Percentiles rank a stretch among this genome's conserved stretches.
Evolutionary conservation across 2,888 invertebrate species (phyloP).

Genomic region (Ectobius pallidus): DNA sequence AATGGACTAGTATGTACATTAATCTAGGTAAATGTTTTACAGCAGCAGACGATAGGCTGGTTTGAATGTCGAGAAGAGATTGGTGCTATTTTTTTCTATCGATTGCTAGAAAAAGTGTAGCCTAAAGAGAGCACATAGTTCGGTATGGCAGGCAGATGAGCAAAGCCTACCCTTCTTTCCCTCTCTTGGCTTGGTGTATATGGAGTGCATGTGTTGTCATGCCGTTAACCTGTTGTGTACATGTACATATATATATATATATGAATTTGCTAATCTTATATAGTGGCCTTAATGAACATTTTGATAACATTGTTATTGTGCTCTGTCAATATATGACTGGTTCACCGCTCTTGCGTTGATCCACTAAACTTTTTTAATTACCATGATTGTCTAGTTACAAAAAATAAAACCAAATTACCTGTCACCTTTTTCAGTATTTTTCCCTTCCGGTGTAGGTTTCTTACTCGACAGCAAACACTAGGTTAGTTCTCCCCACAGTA

Average conservation of each 20-base stretch:
- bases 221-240: constrained; percentile 12
- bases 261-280: constrained; percentile 40
- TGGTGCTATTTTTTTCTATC: constrained; percentile 36
- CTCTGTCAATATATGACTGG: constrained; percentile 26
- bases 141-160: background rate
- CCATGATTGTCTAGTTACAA: background rate
- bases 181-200: background rate
- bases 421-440: constrained; percentile 16
- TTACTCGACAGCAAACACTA: constrained; percentile 20
- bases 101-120: constrained; percentile 26
- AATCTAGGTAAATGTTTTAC: background rate
- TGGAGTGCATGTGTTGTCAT: background rate
- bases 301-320: constrained; percentile 36
- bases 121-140: constrained; percentile 5
- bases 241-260: constrained; percentile 11
- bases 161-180: background rate
- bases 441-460: constrained; percentile 15
- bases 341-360: background rate
- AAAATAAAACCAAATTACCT: constrained; percentile 11
- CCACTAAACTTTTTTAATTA: constrained; percentile 12
- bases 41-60: too few species aligned
- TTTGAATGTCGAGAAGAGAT: constrained; percentile 15
- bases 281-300: constrained; percentile 42
- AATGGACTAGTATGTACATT: background rate
- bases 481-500: constrained; percentile 36